Conservation (phyloP, 2,888 invertebrate species). For the Eudasyphora cyanicolor region DNA sequence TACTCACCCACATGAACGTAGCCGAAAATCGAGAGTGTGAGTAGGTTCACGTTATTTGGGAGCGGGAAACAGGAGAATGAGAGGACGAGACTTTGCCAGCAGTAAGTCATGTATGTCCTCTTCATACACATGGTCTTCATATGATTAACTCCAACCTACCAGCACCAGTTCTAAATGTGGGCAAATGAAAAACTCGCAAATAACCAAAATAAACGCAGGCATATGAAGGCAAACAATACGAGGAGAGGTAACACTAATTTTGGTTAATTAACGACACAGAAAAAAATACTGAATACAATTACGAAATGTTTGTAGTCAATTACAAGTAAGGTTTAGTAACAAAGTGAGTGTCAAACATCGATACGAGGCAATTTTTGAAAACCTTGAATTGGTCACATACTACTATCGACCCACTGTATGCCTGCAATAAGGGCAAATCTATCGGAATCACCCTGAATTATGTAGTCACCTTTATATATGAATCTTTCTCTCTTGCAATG, state of each 20-base stretch:
- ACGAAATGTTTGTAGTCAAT: neutral
- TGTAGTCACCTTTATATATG: too few relatives aligned
- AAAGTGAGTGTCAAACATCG: too few relatives aligned
- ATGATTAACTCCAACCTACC: constrained; percentile 54
- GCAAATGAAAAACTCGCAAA: constrained; percentile 25
- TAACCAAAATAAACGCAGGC: neutral
- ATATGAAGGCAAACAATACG: neutral
- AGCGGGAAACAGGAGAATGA: neutral
- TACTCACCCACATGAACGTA: neutral
- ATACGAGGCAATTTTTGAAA: too few relatives aligned
- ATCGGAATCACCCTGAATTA: too few relatives aligned
- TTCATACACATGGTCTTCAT: constrained; percentile 26
- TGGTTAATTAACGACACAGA: neutral
- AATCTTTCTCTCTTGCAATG: too few relatives aligned
- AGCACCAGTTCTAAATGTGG: constrained; percentile 35
- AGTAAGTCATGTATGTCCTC: constrained; percentile 51
- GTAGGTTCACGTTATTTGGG: neutral
- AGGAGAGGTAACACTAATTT: neutral
- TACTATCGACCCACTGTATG: too few relatives aligned
- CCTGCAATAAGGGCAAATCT: too few relatives aligned
- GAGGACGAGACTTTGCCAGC: neutral
- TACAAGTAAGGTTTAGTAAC: too few relatives aligned
- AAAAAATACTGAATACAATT: neutral
- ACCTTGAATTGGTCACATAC: too few relatives aligned
- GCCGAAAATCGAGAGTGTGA: neutral